A percentile compares a stretch with the other conserved stretches of the same genome.
Conservation (phyloP, 2,888 invertebrate genomes). For the Tetramorium bicarinatum region DNA sequence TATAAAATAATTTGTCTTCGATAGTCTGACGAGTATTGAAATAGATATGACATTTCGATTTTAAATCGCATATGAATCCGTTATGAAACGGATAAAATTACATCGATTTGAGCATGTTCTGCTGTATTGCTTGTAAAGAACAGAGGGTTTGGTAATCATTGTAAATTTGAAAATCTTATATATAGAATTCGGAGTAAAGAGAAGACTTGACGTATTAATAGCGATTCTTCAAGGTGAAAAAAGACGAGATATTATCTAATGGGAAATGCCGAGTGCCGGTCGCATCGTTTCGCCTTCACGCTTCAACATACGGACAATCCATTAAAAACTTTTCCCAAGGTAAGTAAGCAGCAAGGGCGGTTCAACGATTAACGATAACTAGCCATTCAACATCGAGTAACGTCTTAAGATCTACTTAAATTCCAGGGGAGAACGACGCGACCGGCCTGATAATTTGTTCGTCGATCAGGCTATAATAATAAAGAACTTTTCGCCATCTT, state of each 20-base stretch:
- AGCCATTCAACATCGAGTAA: conserved; percentile 54
- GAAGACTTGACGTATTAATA: conserved; percentile 21
- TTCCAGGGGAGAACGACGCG: conserved; percentile 43
- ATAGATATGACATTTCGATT: not conserved
- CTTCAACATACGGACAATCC: conserved; percentile 55
- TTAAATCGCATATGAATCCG: not conserved
- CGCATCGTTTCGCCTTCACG: conserved; percentile 34
- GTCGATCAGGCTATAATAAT: conserved; percentile 38
- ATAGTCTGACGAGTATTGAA: not conserved
- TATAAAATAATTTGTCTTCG: not conserved
- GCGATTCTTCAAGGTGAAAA: conserved; percentile 19
- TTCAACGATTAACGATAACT: conserved; percentile 58
- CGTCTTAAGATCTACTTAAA: conserved; percentile 57
- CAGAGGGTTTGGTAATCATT: not conserved
- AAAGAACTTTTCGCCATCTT: conserved; percentile 33
- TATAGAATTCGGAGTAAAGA: not conserved
- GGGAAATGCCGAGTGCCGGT: conserved; percentile 17
- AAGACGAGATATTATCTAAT: conserved; percentile 19
- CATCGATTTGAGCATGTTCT: not conserved
- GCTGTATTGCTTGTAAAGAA: not conserved
- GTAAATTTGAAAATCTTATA: not conserved
- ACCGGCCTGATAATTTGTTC: conserved; percentile 39
- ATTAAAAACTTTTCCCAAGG: conserved; percentile 53
- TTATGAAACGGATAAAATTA: not conserved
- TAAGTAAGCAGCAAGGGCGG: conserved; percentile 54